Evolutionary conservation across 2,113 vertebrate genomes (phyloP).

Genomic region (Eptatretus burgeri): DNA sequence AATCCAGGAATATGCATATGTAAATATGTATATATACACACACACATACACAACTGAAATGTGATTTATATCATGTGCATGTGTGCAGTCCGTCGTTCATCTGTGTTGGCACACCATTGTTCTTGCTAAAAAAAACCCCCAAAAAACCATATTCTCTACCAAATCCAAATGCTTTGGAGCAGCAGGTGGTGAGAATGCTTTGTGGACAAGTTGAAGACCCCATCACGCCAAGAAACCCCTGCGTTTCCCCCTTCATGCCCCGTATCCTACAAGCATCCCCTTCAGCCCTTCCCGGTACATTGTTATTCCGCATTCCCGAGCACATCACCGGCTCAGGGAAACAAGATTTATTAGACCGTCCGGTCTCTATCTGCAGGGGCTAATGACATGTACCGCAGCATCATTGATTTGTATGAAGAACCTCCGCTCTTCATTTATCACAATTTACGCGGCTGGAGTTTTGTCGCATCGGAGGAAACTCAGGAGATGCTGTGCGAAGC

Average conservation of each 20-base stretch:
- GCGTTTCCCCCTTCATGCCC: not conserved
- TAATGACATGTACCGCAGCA: conserved; percentile 99
- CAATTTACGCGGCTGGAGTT: conserved; percentile 38
- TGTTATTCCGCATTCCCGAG: not conserved
- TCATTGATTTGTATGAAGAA: conserved; percentile 99
- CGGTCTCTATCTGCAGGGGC: conserved; percentile 90
- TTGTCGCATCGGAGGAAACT: no score
- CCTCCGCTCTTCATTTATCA: conserved; percentile 99
- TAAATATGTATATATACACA: no score
- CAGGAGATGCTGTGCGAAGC: no score
- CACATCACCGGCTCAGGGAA: conserved; percentile 10
- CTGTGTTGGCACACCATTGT: no score
- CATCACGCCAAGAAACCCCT: not conserved
- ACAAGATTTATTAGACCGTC: conserved; percentile 99
- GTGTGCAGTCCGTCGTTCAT: no score
- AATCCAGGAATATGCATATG: no score
- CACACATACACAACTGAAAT: no score
- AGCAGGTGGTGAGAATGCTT: no score
- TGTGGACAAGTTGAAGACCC: not conserved
- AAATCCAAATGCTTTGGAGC: no score
- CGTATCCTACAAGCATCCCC: not conserved
- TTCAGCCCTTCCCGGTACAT: not conserved
- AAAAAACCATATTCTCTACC: no score
- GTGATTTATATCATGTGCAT: no score
- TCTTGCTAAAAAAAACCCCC: no score